Percentiles rank a stretch among this genome's conserved stretches.
phyloP scores from a whole-genome alignment of 2,888 invertebrate genomes.

The Ariolimax columbianus region DNA sequence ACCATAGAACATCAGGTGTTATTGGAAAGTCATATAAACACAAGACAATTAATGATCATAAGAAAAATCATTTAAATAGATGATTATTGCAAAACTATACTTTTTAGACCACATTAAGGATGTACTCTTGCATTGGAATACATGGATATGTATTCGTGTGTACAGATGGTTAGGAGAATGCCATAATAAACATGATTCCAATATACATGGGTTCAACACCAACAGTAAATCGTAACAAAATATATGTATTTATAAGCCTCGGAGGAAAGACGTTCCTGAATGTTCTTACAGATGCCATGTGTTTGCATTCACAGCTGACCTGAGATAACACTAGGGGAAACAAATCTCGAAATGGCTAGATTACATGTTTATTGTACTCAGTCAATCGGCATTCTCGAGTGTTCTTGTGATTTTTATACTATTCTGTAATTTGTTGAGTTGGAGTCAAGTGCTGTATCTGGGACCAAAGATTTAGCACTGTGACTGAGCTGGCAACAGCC shows the following conservation, averaged over 20 bases:
- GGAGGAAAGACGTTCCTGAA: conserved; percentile 13
- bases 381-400: too few species aligned
- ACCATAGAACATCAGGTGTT: background rate
- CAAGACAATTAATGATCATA: background rate
- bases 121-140: background rate
- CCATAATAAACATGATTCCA: background rate
- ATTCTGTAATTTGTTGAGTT: too few species aligned
- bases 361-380: background rate
- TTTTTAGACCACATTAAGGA: background rate
- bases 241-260: background rate
- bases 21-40: background rate
- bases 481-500: too few species aligned
- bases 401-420: too few species aligned
- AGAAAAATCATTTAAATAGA: background rate
- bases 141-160: background rate
- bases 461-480: too few species aligned
- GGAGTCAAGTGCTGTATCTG: too few species aligned
- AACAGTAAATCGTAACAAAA: conserved; percentile 6
- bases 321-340: conserved; percentile 17
- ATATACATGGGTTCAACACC: background rate
- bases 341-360: background rate
- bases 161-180: background rate
- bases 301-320: conserved; percentile 19
- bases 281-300: background rate
- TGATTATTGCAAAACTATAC: conserved; percentile 12